Percentiles rank a stretch among this genome's conserved stretches.
These are phyloP conservation scores for Plebejus anna DNA, from an alignment of 2,888 invertebrate species.

Conservation along the genomic window DNA sequence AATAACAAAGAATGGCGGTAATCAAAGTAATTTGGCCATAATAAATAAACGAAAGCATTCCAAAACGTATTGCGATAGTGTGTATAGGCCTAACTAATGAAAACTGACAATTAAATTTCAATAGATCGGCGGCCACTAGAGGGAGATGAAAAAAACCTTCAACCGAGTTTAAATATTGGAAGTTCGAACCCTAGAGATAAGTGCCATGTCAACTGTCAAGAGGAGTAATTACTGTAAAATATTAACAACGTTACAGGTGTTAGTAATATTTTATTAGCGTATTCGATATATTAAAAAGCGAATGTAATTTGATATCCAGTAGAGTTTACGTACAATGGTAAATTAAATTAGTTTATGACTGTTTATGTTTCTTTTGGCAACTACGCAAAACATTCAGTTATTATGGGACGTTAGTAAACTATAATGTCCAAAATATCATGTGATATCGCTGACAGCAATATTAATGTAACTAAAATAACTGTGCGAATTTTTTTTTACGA, in stretches of 20 bases:
- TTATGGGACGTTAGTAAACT: slow-evolving; percentile 20
- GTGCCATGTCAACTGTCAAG: not conserved
- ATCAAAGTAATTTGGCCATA: not conserved
- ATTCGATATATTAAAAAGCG: not conserved
- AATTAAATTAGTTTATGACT: slow-evolving; percentile 13
- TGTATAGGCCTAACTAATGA: not conserved
- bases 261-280: not conserved
- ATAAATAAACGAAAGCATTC: not conserved
- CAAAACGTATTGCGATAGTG: not conserved
- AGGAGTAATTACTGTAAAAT: not conserved
- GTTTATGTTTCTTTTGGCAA: slow-evolving; percentile 32
- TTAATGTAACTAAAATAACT: slow-evolving; percentile 39
- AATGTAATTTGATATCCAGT: slow-evolving; percentile 18
- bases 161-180: not conserved
- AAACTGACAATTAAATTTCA: slow-evolving; percentile 13
- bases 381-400: slow-evolving; percentile 18
- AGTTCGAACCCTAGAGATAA: not conserved
- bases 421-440: slow-evolving; percentile 14
- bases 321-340: slow-evolving; percentile 3
- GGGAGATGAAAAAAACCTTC: not conserved
- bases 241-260: not conserved
- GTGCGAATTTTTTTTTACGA: slow-evolving; percentile 31
- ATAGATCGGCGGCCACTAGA: slow-evolving; percentile 6
- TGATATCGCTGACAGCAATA: slow-evolving; percentile 37
- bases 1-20: not conserved